Conservation (phyloP, 2,113 vertebrate genomes). For the Zeus faber region DNA sequence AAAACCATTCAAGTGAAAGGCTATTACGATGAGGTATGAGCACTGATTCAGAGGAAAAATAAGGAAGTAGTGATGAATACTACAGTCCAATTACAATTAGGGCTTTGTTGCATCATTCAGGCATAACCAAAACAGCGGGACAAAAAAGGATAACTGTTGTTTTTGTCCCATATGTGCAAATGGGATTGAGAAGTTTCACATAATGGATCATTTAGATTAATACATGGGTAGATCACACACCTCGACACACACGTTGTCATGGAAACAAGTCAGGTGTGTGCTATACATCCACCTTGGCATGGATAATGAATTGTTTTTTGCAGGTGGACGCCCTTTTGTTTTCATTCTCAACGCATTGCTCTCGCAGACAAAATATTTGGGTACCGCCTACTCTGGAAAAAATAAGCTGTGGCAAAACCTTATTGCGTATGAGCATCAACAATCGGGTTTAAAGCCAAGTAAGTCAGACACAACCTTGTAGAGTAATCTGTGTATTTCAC, state of each 20-base stretch:
- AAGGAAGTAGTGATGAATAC: constrained; percentile 9
- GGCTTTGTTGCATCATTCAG: background rate
- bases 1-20: constrained; percentile 27
- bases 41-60: background rate
- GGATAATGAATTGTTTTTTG: constrained; percentile 26
- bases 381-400: too few species aligned
- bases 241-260: constrained; percentile 62
- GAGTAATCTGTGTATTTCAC: too few species aligned
- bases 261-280: constrained; percentile 66
- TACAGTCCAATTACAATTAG: background rate
- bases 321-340: too few species aligned
- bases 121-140: background rate
- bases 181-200: constrained; percentile 7
- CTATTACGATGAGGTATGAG: constrained; percentile 22
- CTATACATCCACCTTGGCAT: constrained; percentile 30
- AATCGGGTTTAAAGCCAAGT: too few species aligned
- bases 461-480: too few species aligned
- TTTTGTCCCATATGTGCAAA: constrained; percentile 2
- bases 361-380: constrained; percentile 5
- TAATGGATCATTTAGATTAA: constrained; percentile 17
- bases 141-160: background rate
- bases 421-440: too few species aligned
- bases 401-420: too few species aligned
- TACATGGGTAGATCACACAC: constrained; percentile 20
- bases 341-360: too few species aligned